These are phyloP conservation scores for Lepidochrysops patricia DNA, from an alignment of 2,888 invertebrate genomes.

Conservation along the genomic window DNA sequence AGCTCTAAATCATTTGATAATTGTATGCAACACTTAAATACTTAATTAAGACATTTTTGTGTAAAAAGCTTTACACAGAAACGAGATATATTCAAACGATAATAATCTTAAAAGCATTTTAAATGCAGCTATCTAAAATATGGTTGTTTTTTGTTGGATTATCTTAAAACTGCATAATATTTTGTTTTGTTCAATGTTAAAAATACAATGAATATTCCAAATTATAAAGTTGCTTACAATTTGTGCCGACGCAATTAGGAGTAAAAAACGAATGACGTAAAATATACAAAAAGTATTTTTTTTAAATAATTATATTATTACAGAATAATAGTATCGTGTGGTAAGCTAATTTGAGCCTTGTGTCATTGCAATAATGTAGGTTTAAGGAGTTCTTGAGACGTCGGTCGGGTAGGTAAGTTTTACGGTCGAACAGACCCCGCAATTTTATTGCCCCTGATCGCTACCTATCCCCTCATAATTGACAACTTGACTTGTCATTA, in stretches of 20 bases:
- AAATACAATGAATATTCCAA: background rate
- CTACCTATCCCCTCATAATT: conserved; percentile 71
- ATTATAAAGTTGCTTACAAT: background rate
- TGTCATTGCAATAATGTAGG: conserved; percentile 24
- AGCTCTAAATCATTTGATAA: background rate
- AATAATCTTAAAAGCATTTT: background rate
- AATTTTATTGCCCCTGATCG: conserved; percentile 70
- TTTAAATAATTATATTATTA: background rate
- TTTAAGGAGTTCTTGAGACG: conserved; percentile 36
- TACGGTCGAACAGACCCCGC: conserved; percentile 64
- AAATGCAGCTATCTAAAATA: background rate
- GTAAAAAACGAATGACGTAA: background rate
- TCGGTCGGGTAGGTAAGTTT: conserved; percentile 66
- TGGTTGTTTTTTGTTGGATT: background rate
- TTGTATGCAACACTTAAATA: background rate
- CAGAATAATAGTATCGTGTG: background rate
- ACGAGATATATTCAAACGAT: background rate
- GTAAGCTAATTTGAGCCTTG: conserved; percentile 38
- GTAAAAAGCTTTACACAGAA: background rate
- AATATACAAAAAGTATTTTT: background rate
- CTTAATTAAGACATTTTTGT: background rate
- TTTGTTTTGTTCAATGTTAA: background rate
- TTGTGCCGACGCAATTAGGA: background rate
- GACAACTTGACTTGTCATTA: conserved; percentile 68
- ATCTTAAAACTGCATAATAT: background rate